Evolutionary conservation across 1,140 invertebrate genomes (phyloP), one percentile per base, ranked within the genome.

Genomic region (Drosophila willistoni): DNA sequence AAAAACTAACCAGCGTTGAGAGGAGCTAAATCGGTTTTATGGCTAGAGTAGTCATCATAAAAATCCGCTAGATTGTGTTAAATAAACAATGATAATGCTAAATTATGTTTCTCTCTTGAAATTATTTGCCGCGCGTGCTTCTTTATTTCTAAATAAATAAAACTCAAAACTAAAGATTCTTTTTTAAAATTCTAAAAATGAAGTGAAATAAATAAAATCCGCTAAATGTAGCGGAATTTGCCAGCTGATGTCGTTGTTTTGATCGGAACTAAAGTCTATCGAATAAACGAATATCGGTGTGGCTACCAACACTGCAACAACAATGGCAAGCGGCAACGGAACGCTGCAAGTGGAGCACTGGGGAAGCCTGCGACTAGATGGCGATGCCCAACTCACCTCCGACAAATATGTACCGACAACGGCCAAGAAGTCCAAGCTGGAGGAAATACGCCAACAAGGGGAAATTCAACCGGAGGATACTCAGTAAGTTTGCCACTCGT

Each of bases 271-370:
- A 4, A 4, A 39, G n/a, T 12, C 36, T 13, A 39, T 12, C 36
- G 36, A 12, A 39, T 13, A 39, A 4, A 3, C 10, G 12, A 39
- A 39, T 36, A 34, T 47, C 0, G 7, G 7, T 51, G 44, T 10
- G 17, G 7, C 44, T 51, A 22, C 10, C 44, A 51, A 51, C 44
- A 51, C 44, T 51, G 44, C 3, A 12, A 51, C 17, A 19, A 51
- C 44, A 51, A 51, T 51, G 44, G n/a, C 44, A 51, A 51, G 44
- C 44, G 7, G 29, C 25, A 34, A 59, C 33, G 36, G 10, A 34
- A 33, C 59, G 13, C 73, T 87, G 80, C 72, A 71, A 68, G 62
- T 54, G 2, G 84, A 89, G 56, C 84, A 89, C n/a, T 87, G 84
- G 84, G 83, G 83, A 54, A 29, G 36, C 7, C 3, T 87, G 1